Conservation (phyloP, 2,888 invertebrate species). For the Drosophila meridiana region DNA sequence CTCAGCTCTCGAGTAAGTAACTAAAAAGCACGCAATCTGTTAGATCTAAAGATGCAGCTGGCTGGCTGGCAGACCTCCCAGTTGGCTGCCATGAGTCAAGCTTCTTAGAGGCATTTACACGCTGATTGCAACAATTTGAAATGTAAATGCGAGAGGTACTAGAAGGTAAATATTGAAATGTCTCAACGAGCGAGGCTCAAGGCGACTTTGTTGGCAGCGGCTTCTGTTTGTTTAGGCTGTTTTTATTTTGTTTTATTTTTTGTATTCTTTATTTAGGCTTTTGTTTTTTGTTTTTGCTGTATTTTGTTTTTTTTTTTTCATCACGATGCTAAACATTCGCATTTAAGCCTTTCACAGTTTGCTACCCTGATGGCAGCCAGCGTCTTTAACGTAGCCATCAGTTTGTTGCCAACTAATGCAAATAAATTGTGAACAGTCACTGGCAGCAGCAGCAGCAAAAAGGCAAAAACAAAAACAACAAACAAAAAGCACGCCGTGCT, state of each 20-base stretch:
- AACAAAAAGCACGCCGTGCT: constrained; percentile 41
- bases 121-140: constrained; percentile 15
- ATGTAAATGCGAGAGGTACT: constrained; percentile 36
- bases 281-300: constrained; percentile 6
- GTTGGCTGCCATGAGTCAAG: constrained; percentile 20
- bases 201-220: constrained; percentile 51
- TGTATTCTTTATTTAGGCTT: constrained; percentile 8
- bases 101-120: constrained; percentile 27
- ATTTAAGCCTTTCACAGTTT: constrained; percentile 55
- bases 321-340: constrained; percentile 17
- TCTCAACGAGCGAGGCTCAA: constrained; percentile 55
- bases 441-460: constrained; percentile 7
- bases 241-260: constrained; percentile 16
- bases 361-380: constrained; percentile 32
- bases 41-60: not conserved
- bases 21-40: not conserved
- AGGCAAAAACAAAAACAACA: constrained; percentile 1
- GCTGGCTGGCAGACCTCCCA: constrained; percentile 14
- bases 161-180: constrained; percentile 49
- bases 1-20: not conserved
- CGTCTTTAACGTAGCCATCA: constrained; percentile 22
- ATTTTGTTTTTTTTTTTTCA: constrained; percentile 7
- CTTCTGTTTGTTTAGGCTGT: constrained; percentile 67
- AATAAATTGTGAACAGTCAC: constrained; percentile 73
- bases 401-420: constrained; percentile 77